Conservation (phyloP, 2,888 invertebrate species). For the Drosophila phalerata region DNA sequence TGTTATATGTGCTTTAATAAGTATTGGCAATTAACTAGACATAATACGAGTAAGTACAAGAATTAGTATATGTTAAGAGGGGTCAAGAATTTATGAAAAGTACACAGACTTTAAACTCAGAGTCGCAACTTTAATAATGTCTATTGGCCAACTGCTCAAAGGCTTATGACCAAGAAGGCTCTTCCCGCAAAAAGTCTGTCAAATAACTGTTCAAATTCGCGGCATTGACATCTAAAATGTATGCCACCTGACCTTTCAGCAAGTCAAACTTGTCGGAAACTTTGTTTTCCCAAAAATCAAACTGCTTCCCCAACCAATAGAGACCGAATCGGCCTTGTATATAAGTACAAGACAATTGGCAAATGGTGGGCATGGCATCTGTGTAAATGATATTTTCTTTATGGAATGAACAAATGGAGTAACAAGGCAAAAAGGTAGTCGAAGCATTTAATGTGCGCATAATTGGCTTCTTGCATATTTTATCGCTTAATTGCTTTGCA, state of each 20-base stretch:
- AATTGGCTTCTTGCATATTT: constrained; percentile 57
- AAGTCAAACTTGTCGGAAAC: constrained; percentile 57
- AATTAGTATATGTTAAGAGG: too few relatives aligned
- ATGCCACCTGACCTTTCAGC: constrained; percentile 62
- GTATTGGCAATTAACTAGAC: too few relatives aligned
- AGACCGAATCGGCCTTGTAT: background rate
- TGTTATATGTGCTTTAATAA: too few relatives aligned
- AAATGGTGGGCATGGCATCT: constrained; percentile 5
- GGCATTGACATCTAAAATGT: constrained; percentile 69
- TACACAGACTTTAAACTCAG: background rate
- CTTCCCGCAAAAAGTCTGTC: constrained; percentile 52
- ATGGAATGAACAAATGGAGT: constrained; percentile 6
- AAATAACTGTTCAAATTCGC: constrained; percentile 54
- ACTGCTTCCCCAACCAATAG: background rate
- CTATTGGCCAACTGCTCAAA: constrained; percentile 24
- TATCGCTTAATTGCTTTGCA: constrained; percentile 45
- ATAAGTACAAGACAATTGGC: constrained; percentile 9
- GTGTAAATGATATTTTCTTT: constrained; percentile 23
- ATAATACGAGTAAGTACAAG: too few relatives aligned
- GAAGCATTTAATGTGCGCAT: constrained; percentile 73
- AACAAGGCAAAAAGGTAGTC: constrained; percentile 20
- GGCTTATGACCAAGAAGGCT: constrained; percentile 38
- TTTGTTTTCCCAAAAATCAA: constrained; percentile 33
- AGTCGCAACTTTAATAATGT: too few relatives aligned
- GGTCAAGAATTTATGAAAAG: too few relatives aligned